Percentiles rank a stretch among this genome's conserved stretches.
phyloP scores from a whole-genome alignment of 2,888 invertebrate genomes.

The Thecophora atra region DNA sequence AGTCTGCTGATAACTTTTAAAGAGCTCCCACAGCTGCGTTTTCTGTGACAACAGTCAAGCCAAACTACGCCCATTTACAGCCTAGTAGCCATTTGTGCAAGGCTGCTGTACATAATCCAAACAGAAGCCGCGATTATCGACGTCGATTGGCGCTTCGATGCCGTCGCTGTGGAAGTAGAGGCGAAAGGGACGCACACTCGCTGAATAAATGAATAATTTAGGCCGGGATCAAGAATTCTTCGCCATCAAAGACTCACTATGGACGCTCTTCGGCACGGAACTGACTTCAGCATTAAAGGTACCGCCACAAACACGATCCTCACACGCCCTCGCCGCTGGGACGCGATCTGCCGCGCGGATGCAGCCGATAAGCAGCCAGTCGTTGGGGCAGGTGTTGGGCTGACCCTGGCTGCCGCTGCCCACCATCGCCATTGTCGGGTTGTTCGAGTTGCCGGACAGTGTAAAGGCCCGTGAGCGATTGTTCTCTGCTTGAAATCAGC shows the following conservation, averaged over 20 bases:
- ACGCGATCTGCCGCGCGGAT: constrained; percentile 68
- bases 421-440: constrained; percentile 75
- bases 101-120: constrained; percentile 86
- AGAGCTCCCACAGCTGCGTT: too few species aligned
- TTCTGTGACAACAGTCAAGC: too few species aligned
- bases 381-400: constrained; percentile 76
- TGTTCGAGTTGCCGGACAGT: constrained; percentile 79
- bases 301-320: constrained; percentile 85
- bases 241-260: constrained; percentile 73
- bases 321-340: constrained; percentile 72
- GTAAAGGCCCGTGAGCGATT: constrained; percentile 80
- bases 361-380: constrained; percentile 84
- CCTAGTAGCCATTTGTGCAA: constrained; percentile 72
- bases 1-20: too few species aligned
- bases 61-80: not conserved
- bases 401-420: constrained; percentile 73
- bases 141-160: constrained; percentile 78
- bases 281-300: constrained; percentile 80
- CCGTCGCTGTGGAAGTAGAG: constrained; percentile 82
- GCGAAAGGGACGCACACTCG: constrained; percentile 82
- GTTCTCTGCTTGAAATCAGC: constrained; percentile 67
- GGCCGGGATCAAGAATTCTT: not conserved
- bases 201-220: constrained; percentile 64
- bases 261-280: constrained; percentile 74
- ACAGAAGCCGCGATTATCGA: constrained; percentile 83